phyloP scores from a whole-genome alignment of 1,140 invertebrate species.

The Pseudomyrmex concolor region DNA sequence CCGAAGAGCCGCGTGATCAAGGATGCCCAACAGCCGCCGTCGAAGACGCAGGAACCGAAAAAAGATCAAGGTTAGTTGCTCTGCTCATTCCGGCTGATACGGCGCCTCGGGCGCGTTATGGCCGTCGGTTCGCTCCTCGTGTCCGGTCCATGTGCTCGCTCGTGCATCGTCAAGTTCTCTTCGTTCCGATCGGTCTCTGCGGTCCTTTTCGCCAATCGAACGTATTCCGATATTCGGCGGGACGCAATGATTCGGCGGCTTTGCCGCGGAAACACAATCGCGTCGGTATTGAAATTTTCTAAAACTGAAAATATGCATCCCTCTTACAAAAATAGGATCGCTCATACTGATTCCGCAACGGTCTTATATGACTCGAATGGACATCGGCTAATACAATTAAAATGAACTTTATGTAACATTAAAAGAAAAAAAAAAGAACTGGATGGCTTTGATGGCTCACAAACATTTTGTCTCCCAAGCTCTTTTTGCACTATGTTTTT shows the following conservation, averaged over 20 bases:
- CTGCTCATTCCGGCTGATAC: conserved; percentile 34
- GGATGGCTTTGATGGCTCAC: no score
- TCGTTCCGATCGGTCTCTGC: neutral
- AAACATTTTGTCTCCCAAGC: no score
- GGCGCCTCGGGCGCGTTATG: conserved; percentile 75
- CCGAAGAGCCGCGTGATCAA: conserved; percentile 88
- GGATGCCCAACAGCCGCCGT: conserved; percentile 88
- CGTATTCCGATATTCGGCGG: neutral
- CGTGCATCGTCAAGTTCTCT: neutral
- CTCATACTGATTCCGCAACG: neutral
- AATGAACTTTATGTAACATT: neutral
- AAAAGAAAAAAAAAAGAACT: no score
- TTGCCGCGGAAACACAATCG: neutral
- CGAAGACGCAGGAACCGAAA: conserved; percentile 85
- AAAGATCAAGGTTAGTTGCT: conserved; percentile 88
- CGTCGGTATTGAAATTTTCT: conserved; percentile 1
- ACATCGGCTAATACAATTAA: neutral
- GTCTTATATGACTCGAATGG: conserved; percentile 16
- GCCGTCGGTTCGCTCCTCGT: conserved; percentile 74
- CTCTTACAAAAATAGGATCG: conserved; percentile 41
- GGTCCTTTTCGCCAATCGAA: neutral
- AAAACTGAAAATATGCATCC: conserved; percentile 21
- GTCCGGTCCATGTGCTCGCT: conserved; percentile 68
- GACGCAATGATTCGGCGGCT: neutral
- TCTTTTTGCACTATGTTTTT: no score